phyloP scores from a whole-genome alignment of 2,797 vertebrate genomes.

The Pipistrellus pipistrellus region DNA sequence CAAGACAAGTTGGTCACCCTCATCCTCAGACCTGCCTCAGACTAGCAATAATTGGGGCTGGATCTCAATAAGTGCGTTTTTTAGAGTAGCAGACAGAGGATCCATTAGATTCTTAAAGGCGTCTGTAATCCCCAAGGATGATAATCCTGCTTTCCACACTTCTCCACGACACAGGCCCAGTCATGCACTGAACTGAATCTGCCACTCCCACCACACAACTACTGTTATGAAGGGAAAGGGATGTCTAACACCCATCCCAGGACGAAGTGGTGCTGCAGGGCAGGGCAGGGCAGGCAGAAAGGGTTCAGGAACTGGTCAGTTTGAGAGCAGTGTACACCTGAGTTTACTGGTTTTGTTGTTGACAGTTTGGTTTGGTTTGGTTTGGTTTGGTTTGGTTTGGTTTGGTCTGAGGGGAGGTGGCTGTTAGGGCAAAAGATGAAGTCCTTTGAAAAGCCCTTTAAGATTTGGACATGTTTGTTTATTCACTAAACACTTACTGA shows the following conservation, averaged over 20 bases:
- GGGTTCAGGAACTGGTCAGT: rapidly evolving
- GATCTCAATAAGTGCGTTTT: rapidly evolving
- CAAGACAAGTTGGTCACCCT: rapidly evolving
- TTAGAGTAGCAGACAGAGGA: rapidly evolving
- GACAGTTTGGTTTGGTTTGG: neutral
- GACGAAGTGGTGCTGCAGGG: neutral
- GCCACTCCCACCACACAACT: rapidly evolving
- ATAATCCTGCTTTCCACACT: neutral
- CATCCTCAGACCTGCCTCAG: neutral
- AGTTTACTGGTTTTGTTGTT: neutral
- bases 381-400: neutral
- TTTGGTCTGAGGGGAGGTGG: neutral
- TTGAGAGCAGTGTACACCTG: neutral
- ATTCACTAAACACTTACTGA: neutral
- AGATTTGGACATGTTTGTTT: neutral
- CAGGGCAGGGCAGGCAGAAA: neutral
- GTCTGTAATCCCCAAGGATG: neutral
- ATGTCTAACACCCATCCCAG: no score
- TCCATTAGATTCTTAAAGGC: neutral
- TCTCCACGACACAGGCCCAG: rapidly evolving
- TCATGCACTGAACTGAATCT: rapidly evolving
- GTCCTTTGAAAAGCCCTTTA: neutral
- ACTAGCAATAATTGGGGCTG: no score
- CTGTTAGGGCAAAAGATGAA: neutral
- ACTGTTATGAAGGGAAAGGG: neutral